These are phyloP conservation scores for Mionectes macconnelli DNA, from an alignment of 2,113 vertebrate species.

Conservation along the genomic window DNA sequence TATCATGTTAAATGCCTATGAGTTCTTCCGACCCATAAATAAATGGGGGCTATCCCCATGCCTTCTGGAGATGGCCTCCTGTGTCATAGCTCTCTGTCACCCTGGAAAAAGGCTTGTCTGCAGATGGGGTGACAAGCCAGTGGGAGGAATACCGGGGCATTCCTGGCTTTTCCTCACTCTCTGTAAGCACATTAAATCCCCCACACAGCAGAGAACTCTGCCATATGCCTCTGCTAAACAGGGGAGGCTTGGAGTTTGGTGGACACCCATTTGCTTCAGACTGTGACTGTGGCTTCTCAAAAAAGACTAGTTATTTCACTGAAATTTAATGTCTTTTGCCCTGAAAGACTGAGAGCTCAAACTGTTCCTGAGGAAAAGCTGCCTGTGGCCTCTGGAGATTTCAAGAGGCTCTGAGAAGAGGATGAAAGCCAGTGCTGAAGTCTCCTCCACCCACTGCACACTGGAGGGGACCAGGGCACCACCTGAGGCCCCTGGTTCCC, in stretches of 20 bases:
- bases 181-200: background rate
- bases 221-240: background rate
- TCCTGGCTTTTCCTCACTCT: background rate
- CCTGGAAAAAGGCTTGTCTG: background rate
- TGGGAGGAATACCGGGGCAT: background rate
- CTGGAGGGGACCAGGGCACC: background rate
- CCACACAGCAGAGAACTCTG: background rate
- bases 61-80: background rate
- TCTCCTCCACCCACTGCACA: background rate
- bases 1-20: background rate
- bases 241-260: rapidly evolving
- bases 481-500: rapidly evolving
- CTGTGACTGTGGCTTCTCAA: background rate
- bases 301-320: background rate
- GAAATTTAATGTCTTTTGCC: background rate
- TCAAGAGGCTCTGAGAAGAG: background rate
- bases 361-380: background rate
- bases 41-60: background rate
- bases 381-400: background rate
- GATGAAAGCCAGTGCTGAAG: background rate
- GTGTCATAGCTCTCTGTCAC: background rate
- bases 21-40: background rate
- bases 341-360: background rate
- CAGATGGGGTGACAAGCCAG: background rate
- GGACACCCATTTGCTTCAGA: background rate